These are phyloP conservation scores for Leptura quadrifasciata DNA, from an alignment of 2,888 invertebrate species.

Conservation along the genomic window DNA sequence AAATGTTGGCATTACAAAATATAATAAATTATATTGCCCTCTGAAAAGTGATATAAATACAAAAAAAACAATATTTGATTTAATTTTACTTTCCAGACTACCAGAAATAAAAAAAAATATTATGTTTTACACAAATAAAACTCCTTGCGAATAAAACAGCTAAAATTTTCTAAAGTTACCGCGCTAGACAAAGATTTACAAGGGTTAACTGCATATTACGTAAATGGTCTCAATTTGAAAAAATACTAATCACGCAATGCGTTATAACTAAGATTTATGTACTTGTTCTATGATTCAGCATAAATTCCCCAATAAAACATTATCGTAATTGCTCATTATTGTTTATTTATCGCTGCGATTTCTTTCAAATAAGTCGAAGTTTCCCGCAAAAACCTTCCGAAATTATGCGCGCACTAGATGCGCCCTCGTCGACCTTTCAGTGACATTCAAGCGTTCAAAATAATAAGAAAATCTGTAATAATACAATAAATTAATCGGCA, in stretches of 20 bases:
- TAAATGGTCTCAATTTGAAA: background rate
- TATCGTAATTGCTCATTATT: background rate
- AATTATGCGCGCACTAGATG: constrained; percentile 21
- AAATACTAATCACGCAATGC: background rate
- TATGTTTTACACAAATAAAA: too few species aligned
- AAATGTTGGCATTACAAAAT: too few species aligned
- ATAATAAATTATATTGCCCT: too few species aligned
- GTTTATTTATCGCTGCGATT: background rate
- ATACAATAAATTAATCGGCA: background rate
- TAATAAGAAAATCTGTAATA: constrained; percentile 42
- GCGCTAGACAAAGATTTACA: too few species aligned
- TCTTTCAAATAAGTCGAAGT: background rate
- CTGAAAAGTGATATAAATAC: too few species aligned
- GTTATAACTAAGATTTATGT: background rate
- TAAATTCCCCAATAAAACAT: background rate
- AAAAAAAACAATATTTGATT: too few species aligned
- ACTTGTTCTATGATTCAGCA: background rate
- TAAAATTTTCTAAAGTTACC: too few species aligned
- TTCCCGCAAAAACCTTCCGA: background rate
- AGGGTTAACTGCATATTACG: too few species aligned
- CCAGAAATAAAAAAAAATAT: too few species aligned
- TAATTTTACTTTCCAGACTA: too few species aligned
- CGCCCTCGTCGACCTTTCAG: constrained; percentile 51
- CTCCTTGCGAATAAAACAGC: too few species aligned
- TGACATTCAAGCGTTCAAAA: constrained; percentile 57